Evolutionary conservation across 2,797 vertebrate species (phyloP).

Genomic region (Neosalanx taihuensis): DNA sequence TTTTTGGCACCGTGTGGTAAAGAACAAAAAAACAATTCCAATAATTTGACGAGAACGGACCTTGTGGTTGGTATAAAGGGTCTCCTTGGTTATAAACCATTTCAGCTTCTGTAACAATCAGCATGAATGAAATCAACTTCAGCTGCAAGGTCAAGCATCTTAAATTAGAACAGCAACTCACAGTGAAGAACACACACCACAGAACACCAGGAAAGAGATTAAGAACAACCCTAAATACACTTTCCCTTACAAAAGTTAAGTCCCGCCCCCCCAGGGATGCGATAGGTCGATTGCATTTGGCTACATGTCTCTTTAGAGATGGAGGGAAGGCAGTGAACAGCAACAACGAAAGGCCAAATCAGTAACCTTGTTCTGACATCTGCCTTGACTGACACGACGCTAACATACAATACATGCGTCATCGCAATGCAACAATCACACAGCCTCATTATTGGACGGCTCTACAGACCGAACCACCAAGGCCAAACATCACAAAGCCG

Average conservation of each 20-base stretch:
- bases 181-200: background rate
- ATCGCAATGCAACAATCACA: background rate
- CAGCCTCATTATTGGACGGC: background rate
- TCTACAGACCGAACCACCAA: background rate
- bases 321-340: background rate
- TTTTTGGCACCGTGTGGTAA: background rate
- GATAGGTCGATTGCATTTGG: background rate
- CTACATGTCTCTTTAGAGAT: background rate
- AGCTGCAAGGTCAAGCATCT: background rate
- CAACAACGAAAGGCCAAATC: background rate
- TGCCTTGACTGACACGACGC: background rate
- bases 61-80: background rate
- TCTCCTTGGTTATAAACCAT: background rate
- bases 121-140: background rate
- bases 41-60: background rate
- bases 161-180: background rate
- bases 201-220: background rate
- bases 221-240: background rate
- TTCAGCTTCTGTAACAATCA: background rate
- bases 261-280: too few relatives aligned
- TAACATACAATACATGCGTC: background rate
- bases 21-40: background rate
- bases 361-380: background rate
- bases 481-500: too few relatives aligned
- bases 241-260: background rate